Percentiles rank a stretch among this genome's conserved stretches.
phyloP scores from a whole-genome alignment of 2,113 vertebrate genomes.

The Tachycineta bicolor region DNA sequence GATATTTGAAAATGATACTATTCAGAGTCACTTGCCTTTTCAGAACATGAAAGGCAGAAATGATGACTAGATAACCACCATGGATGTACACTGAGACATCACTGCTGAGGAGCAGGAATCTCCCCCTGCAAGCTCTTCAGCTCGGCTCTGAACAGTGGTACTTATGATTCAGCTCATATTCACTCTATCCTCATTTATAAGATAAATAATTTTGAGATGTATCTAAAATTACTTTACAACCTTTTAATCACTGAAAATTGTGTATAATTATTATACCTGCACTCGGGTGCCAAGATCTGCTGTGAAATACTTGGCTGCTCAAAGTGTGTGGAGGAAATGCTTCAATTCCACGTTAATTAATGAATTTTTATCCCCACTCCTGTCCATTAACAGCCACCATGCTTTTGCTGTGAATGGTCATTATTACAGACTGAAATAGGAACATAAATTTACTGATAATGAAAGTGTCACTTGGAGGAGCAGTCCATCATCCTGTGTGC shows the following conservation, averaged over 20 bases:
- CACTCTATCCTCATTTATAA: conserved; percentile 73
- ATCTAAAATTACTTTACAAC: conserved; percentile 80
- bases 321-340: conserved; percentile 73
- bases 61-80: background rate
- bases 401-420: conserved; percentile 84
- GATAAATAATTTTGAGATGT: conserved; percentile 80
- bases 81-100: background rate
- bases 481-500: conserved; percentile 81
- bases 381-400: conserved; percentile 86
- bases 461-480: conserved; percentile 91
- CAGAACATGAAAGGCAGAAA: conserved; percentile 6
- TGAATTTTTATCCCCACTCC: conserved; percentile 80
- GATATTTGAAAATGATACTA: background rate
- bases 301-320: conserved; percentile 75
- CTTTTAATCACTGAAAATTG: conserved; percentile 82
- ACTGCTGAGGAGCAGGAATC: background rate
- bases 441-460: conserved; percentile 92
- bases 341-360: conserved; percentile 86
- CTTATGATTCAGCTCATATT: conserved; percentile 54
- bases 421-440: conserved; percentile 92
- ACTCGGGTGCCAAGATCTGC: conserved; percentile 73
- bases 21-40: background rate
- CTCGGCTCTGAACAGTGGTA: conserved; percentile 3
- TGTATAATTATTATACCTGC: conserved; percentile 80
- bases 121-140: background rate